Percentiles rank a stretch among this genome's conserved stretches.
phyloP scores from a whole-genome alignment of 2,113 vertebrate species.

The Toxostoma redivivum region DNA sequence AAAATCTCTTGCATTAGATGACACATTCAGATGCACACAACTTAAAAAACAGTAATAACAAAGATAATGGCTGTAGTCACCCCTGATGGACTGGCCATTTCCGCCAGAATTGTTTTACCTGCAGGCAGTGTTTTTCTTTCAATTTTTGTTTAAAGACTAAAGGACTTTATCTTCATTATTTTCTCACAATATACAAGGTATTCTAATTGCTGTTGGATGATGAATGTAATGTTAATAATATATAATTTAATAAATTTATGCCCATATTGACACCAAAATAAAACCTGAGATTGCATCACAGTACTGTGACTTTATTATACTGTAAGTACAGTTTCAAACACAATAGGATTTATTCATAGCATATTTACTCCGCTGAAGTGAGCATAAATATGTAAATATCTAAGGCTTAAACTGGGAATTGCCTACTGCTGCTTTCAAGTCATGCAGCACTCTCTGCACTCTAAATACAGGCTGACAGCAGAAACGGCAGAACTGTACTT shows the following conservation, averaged over 20 bases:
- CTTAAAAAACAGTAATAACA: neutral
- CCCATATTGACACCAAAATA: neutral
- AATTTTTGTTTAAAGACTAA: neutral
- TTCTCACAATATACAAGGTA: neutral
- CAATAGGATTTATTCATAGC: constrained; percentile 48
- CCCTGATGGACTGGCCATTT: neutral
- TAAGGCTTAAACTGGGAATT: constrained; percentile 35
- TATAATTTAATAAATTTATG: neutral
- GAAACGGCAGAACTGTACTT: neutral
- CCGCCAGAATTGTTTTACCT: neutral
- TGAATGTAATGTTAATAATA: neutral
- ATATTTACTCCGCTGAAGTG: constrained; percentile 13
- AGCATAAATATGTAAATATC: constrained; percentile 34
- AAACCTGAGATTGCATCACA: neutral
- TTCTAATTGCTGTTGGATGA: neutral
- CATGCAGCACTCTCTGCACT: neutral
- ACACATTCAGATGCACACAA: neutral
- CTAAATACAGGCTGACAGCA: constrained; percentile 33
- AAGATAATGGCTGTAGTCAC: neutral
- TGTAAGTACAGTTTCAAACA: constrained; percentile 39
- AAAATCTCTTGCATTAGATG: neutral
- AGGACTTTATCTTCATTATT: neutral
- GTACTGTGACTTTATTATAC: neutral
- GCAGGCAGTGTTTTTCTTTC: neutral
- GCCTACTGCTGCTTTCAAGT: constrained; percentile 37